Evolutionary conservation across 2,797 vertebrate genomes (phyloP), one percentile per base, ranked within the genome.

Genomic region (Melanotaenia parkinsoni): DNA sequence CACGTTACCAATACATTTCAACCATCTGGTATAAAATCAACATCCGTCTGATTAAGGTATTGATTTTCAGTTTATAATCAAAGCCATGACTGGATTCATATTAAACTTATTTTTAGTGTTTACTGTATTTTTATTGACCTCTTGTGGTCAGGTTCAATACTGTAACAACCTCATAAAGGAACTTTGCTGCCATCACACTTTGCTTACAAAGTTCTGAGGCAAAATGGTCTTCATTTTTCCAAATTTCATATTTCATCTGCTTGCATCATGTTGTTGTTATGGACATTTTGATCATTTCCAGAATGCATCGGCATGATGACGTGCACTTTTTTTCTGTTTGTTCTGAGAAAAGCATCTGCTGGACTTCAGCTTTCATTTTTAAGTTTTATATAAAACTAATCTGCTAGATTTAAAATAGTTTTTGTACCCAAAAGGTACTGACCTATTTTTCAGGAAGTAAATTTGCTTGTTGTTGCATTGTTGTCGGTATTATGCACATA

Each of bases 191-290:
- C 33, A 13, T 32, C 24, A 5, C 14, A 18, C 6, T 30, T 30
- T 6, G 7, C 72, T 24, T 38, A 14, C 24, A 69, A 32, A 32
- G 1, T 54, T 20, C 58, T 33, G 5, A 28, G 4, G 53, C 54
- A 65, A 20, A 43, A 8, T 4, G 2, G 22, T 26, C 68, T 56
- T 33, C 53, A 12, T 26, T 47, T 75, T 59, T 16, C 11, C 10
- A 40, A 5, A 3, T 20, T 54, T 16, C 43, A 18, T 30, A 33
- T 62, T 74, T 74, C 61, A 63, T n/a, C 35, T 13, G 1, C 60
- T 76, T 84, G 58, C 24, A 72, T 84, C 57, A 56, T 63, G 37
- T 77, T 45, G 8, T 45, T 20, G 37, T 47, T 30, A 43, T 2
- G 28, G 5, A 13, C 43, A 53, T 59, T 67, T 57, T 11, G 24